These are phyloP conservation scores for Teleogryllus occipitalis DNA, from an alignment of 1,140 invertebrate species.

Conservation along the genomic window DNA sequence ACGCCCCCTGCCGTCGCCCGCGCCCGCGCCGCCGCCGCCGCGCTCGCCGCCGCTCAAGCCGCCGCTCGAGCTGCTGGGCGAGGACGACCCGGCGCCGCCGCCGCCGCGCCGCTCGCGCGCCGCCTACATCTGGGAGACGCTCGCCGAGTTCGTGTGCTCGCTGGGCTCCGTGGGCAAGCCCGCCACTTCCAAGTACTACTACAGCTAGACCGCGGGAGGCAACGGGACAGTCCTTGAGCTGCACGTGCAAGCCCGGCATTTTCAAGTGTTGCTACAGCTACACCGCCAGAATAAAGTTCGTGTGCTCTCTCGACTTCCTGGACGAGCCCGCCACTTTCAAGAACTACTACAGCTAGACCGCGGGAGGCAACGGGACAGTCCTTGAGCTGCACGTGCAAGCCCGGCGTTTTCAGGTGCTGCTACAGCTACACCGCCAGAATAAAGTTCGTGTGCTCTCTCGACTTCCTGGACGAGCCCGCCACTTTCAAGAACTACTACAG, in stretches of 20 bases:
- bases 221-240: not conserved
- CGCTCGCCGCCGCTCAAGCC: not conserved
- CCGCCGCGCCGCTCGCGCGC: not conserved
- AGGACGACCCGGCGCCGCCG: not conserved
- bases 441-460: not conserved
- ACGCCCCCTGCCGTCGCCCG: too few species aligned
- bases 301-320: not conserved
- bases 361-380: not conserved
- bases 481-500: not conserved
- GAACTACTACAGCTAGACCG: not conserved
- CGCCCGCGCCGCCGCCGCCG: too few species aligned
- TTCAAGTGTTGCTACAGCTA: too few species aligned
- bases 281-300: too few species aligned
- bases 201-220: not conserved
- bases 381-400: too few species aligned
- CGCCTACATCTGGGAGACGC: not conserved
- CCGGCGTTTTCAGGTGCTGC: too few species aligned
- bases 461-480: not conserved
- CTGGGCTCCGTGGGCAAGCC: not conserved
- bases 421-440: too few species aligned
- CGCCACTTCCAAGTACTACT: not conserved
- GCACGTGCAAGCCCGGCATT: too few species aligned
- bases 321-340: not conserved
- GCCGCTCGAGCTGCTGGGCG: not conserved
- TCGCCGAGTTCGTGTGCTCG: not conserved